A percentile compares a stretch with the other conserved stretches of the same genome.
These are phyloP conservation scores for Cotesia typhae DNA, from an alignment of 1,140 invertebrate genomes.

Conservation along the genomic window DNA sequence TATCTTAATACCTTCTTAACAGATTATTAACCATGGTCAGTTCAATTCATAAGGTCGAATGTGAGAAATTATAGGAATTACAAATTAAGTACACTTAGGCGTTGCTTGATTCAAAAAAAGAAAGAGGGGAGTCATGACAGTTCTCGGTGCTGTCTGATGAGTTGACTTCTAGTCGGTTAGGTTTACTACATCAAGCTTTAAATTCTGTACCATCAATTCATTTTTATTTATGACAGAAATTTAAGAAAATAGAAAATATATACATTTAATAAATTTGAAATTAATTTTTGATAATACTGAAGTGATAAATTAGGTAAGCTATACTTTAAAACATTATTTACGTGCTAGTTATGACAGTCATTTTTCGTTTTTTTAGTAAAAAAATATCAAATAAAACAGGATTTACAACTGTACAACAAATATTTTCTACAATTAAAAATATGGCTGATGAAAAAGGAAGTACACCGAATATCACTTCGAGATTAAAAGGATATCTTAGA, in stretches of 20 bases:
- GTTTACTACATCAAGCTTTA: constrained; percentile 18
- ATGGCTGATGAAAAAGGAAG: constrained; percentile 40
- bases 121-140: constrained; percentile 43
- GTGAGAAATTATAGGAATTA: constrained; percentile 54
- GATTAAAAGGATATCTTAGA: constrained; percentile 40
- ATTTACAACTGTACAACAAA: too few relatives aligned
- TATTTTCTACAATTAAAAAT: constrained; percentile 20
- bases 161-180: constrained; percentile 38
- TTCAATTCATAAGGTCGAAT: constrained; percentile 42
- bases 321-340: too few relatives aligned
- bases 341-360: too few relatives aligned
- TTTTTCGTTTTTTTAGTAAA: too few relatives aligned
- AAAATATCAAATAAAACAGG: too few relatives aligned
- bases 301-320: too few relatives aligned
- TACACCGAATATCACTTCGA: constrained; percentile 17
- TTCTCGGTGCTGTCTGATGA: constrained; percentile 1
- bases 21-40: not conserved
- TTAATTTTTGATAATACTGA: too few relatives aligned
- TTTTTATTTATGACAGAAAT: not conserved
- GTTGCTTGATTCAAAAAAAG: constrained; percentile 27
- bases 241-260: too few relatives aligned
- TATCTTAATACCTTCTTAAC: not conserved
- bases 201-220: not conserved
- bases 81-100: constrained; percentile 51
- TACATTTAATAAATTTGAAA: too few relatives aligned